phyloP scores from a whole-genome alignment of 2,888 invertebrate genomes.

The Heliconius hortense region DNA sequence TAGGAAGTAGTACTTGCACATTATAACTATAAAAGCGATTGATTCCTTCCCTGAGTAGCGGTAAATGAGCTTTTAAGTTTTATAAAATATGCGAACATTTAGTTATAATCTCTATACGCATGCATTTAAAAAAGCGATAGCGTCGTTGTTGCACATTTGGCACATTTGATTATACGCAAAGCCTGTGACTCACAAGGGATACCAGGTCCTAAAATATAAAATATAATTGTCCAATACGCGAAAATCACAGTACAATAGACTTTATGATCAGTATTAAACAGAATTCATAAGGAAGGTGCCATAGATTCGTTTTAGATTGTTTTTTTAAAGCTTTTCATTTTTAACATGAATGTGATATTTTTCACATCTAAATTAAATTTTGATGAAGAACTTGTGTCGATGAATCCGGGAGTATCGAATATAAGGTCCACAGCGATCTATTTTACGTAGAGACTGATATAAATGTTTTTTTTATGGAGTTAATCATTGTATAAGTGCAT shows the following conservation, averaged over 20 bases:
- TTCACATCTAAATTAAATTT: not conserved
- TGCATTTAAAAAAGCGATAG: not conserved
- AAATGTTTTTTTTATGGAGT: not conserved
- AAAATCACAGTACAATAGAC: conserved; percentile 55
- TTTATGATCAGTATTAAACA: conserved; percentile 60
- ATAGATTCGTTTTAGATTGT: conserved; percentile 48
- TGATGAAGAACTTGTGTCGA: not conserved
- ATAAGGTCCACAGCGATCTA: conserved; percentile 1
- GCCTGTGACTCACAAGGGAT: not conserved
- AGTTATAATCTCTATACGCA: not conserved
- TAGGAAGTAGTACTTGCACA: not conserved
- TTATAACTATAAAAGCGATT: not conserved
- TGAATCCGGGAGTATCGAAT: not conserved
- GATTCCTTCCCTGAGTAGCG: not conserved
- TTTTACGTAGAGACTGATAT: conserved; percentile 12
- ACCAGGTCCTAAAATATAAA: not conserved
- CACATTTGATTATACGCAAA: not conserved
- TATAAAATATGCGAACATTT: not conserved
- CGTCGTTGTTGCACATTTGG: not conserved
- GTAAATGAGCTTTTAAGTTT: not conserved
- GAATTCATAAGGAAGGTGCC: conserved; percentile 57
- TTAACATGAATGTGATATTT: conserved; percentile 20
- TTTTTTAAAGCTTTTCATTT: not conserved
- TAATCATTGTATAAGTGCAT: conserved; percentile 12
- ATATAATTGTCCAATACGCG: not conserved